These are phyloP conservation scores for Drosophila borealis DNA, from an alignment of 2,888 invertebrate species.

Conservation along the genomic window DNA sequence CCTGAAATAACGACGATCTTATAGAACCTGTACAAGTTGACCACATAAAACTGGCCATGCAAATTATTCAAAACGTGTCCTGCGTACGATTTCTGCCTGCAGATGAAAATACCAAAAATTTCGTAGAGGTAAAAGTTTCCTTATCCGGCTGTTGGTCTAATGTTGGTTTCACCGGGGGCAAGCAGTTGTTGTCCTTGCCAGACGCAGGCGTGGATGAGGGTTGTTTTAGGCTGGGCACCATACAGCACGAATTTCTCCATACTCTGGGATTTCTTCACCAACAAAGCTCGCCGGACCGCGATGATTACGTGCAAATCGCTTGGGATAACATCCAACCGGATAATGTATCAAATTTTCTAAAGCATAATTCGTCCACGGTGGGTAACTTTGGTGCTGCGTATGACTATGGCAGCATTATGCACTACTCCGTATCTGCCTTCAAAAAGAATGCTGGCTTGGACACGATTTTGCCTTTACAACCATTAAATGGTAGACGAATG, in stretches of 20 bases:
- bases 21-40: not conserved
- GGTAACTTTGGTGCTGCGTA: constrained; percentile 88
- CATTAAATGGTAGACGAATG: constrained; percentile 52
- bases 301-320: constrained; percentile 87
- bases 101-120: not conserved
- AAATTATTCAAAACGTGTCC: not conserved
- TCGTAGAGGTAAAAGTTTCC: not conserved
- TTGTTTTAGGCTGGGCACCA: constrained; percentile 83
- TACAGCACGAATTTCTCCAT: constrained; percentile 91
- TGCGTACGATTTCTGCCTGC: constrained; percentile 6
- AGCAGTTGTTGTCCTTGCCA: constrained; percentile 10
- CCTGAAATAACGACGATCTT: not conserved
- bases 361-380: constrained; percentile 85
- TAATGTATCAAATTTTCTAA: constrained; percentile 88
- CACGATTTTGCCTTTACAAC: constrained; percentile 64
- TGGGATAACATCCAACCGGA: constrained; percentile 84
- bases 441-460: constrained; percentile 86
- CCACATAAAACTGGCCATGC: not conserved
- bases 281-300: constrained; percentile 88
- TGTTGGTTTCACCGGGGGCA: constrained; percentile 14
- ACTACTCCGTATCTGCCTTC: constrained; percentile 89
- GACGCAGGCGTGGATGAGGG: not conserved
- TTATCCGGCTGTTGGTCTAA: constrained; percentile 4
- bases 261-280: constrained; percentile 91
- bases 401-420: constrained; percentile 92